Evolutionary conservation across 2,113 vertebrate species (phyloP).

Genomic region (Enhydra lutris): DNA sequence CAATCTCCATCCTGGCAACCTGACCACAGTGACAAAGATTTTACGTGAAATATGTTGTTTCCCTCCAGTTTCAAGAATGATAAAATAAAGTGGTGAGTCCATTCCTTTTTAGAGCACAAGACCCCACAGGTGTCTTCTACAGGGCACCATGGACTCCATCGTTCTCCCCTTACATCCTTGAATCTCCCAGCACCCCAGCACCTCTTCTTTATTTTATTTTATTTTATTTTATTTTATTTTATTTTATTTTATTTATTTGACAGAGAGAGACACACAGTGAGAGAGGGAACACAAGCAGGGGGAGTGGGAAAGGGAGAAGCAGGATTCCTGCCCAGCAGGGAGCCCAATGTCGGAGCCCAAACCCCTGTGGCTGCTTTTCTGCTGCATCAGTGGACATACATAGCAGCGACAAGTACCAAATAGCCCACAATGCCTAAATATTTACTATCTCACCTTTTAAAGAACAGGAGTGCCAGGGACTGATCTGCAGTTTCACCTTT

Average conservation of each 20-base stretch:
- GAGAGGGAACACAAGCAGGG: too few relatives aligned
- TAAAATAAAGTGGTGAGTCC: not conserved
- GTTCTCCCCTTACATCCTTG: not conserved
- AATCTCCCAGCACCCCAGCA: not conserved
- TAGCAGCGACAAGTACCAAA: not conserved
- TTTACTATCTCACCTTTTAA: not conserved
- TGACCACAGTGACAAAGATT: not conserved
- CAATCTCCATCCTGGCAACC: too few relatives aligned
- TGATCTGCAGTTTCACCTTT: not conserved
- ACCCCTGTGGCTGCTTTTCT: not conserved
- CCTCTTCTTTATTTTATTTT: not conserved
- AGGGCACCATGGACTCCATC: accelerated
- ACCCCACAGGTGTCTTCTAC: not conserved
- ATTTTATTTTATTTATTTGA: too few relatives aligned
- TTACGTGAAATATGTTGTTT: not conserved
- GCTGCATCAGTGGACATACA: not conserved
- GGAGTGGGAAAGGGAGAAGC: too few relatives aligned
- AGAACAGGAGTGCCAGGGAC: not conserved
- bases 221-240: too few relatives aligned
- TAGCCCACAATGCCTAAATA: not conserved
- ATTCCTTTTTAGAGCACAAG: not conserved
- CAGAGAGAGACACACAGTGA: too few relatives aligned
- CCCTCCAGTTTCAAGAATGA: not conserved
- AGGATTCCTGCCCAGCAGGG: too few relatives aligned
- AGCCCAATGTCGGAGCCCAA: too few relatives aligned